Conservation (phyloP, 37 sponge, comb jelly and placozoan species). For the Petrosia ficiformis region DNA sequence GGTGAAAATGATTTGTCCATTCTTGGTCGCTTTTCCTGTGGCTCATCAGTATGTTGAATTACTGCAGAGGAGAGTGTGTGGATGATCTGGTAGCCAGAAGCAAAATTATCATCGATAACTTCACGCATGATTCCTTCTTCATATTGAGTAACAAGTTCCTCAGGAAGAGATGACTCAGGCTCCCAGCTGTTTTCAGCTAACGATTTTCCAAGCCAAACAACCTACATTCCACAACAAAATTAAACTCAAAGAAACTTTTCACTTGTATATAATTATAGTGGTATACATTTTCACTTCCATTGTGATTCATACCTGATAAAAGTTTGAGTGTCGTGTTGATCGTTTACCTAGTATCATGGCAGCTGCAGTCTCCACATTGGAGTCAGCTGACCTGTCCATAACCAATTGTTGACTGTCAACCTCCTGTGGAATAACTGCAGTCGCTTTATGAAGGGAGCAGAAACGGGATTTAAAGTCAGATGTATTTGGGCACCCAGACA, state of each 20-base stretch:
- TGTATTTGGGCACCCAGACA: constrained; percentile 22
- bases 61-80: neutral
- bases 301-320: constrained; percentile 37
- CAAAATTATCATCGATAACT: neutral
- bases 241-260: neutral
- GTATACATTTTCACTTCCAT: neutral
- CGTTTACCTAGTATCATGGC: constrained; percentile 1
- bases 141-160: constrained; percentile 1
- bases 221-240: neutral
- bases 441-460: constrained; percentile 12
- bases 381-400: neutral
- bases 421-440: neutral
- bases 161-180: constrained; percentile 14
- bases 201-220: constrained; percentile 22
- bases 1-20: no score
- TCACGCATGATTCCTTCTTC: constrained; percentile 3
- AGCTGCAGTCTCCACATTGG: neutral
- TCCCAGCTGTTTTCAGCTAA: constrained; percentile 15
- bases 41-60: neutral
- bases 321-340: constrained; percentile 3
- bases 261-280: neutral
- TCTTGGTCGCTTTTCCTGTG: neutral
- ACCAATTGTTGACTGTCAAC: neutral
- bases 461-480: constrained; percentile 8
- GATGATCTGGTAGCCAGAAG: constrained; percentile 15